Evolutionary conservation across 1,140 invertebrate species (phyloP).

Genomic region (Micrasema minimum): DNA sequence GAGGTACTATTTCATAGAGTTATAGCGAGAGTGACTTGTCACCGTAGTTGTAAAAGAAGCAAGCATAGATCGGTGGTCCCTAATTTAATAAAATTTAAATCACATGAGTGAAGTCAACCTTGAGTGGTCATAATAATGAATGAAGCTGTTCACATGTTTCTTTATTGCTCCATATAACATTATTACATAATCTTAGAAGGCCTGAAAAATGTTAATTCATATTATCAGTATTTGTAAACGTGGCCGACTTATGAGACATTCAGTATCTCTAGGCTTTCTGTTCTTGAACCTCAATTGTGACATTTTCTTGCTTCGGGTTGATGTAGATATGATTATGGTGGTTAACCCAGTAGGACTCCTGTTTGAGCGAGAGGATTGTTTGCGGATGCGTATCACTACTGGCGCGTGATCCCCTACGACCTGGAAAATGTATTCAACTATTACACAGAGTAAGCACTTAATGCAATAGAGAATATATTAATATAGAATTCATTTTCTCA

Average conservation of each 20-base stretch:
- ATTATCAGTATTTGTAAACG: constrained; percentile 1
- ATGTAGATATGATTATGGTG: constrained; percentile 57
- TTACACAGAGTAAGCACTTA: too few relatives aligned
- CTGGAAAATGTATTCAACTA: constrained; percentile 59
- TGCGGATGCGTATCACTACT: constrained; percentile 75
- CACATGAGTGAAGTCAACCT: constrained; percentile 52
- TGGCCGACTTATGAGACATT: not conserved
- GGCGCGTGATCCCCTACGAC: constrained; percentile 74
- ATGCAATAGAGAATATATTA: too few relatives aligned
- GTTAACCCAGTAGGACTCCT: constrained; percentile 63
- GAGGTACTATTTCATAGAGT: constrained; percentile 36
- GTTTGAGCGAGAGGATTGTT: constrained; percentile 67
- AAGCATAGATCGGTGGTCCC: constrained; percentile 55
- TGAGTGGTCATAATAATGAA: constrained; percentile 20
- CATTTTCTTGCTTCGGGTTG: constrained; percentile 67
- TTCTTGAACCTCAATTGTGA: constrained; percentile 70
- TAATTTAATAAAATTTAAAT: constrained; percentile 52
- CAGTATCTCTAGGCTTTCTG: constrained; percentile 58
- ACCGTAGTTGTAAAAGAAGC: constrained; percentile 49
- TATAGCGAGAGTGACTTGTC: constrained; percentile 49
- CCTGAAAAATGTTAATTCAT: constrained; percentile 29
- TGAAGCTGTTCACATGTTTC: constrained; percentile 12
- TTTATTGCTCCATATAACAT: constrained; percentile 30
- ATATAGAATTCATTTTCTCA: too few relatives aligned
- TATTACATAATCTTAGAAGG: constrained; percentile 7